Percentiles rank a stretch among this genome's conserved stretches.
These are phyloP conservation scores for mouse (Mus musculus) DNA, from an alignment of 2,113 vertebrate genomes.

Conservation along the genomic window DNA sequence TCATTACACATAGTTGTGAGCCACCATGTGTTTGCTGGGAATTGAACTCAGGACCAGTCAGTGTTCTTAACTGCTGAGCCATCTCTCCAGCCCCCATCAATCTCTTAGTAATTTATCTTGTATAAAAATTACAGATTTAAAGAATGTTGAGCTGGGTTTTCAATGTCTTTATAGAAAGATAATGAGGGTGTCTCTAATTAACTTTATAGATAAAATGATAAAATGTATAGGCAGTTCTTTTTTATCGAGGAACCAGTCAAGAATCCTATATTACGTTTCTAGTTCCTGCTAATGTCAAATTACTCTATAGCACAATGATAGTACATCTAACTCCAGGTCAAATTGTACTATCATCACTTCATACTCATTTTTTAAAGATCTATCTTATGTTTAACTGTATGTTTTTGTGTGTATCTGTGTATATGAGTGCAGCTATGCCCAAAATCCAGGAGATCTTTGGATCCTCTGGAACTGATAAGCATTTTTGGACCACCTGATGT, in stretches of 20 bases:
- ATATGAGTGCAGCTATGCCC: background rate
- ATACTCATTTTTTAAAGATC: background rate
- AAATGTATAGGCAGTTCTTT: background rate
- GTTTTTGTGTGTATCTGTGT: background rate
- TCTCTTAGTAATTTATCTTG: slow-evolving; percentile 39
- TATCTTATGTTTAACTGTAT: background rate
- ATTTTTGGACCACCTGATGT: background rate
- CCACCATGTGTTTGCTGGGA: too few relatives aligned
- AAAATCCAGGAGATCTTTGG: background rate
- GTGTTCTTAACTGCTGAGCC: too few relatives aligned
- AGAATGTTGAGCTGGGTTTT: background rate
- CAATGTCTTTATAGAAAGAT: background rate
- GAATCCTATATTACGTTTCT: background rate
- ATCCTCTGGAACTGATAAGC: background rate
- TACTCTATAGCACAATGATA: background rate
- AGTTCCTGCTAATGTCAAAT: background rate
- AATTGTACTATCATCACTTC: background rate
- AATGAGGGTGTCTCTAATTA: background rate
- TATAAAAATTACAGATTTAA: slow-evolving; percentile 35
- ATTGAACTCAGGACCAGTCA: too few relatives aligned
- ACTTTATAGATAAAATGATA: slow-evolving; percentile 7
- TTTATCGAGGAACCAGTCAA: background rate
- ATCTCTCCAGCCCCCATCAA: background rate
- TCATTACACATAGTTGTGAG: too few relatives aligned
- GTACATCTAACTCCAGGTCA: background rate